Base-by-base conservation (phyloP, 2,888 invertebrate genomes). In the Agonum fuliginosum region DNA sequence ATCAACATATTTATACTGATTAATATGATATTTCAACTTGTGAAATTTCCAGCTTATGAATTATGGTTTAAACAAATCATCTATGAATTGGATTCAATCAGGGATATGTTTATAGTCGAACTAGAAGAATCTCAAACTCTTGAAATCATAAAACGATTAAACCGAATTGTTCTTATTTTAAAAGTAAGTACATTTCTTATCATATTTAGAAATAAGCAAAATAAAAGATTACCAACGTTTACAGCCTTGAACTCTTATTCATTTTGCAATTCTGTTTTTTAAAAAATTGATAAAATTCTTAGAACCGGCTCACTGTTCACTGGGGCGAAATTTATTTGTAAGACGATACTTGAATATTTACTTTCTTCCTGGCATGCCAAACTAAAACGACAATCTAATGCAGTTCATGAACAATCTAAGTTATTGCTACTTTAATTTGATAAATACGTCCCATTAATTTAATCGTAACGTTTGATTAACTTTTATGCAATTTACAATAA, bases 51-150 rank as follows among this genome's bases (percentile, higher is more conserved):
- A 97, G 97, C 98, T 0, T 99, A 99, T 88, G 99, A 99, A 87
- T 89, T 99, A 2, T 99, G 99, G 99, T 99, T 99, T 89, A 99
- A 99, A 86, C 99, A 99, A 89, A 97, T 99, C 67, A 94, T 99
- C 79, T 98, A 93, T 86, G 99, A 99, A 84, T 89, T 99, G 84
- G 98, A 99, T 86, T 98, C 97, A 0, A 94, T 99, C 24, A 89
- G 97, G 46, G 88, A 90, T 1, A 89, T 97, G 73, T 93, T 99
- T 83, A 91, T 91, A 80, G 27, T 90, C 90, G 84, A 92, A 10
- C 88, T 98, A 78, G 96, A 98, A 83, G 99, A 99, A 87, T 91
- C 95, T 8, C 94, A 95, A 86, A 97, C 97, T 43, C 89, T 99
- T 88, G 95, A 97, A 86, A 97, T 99, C 79, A 89, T 98, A 69